These are phyloP conservation scores for Drosophila percnosoma DNA, from an alignment of 2,888 invertebrate species.

Conservation along the genomic window DNA sequence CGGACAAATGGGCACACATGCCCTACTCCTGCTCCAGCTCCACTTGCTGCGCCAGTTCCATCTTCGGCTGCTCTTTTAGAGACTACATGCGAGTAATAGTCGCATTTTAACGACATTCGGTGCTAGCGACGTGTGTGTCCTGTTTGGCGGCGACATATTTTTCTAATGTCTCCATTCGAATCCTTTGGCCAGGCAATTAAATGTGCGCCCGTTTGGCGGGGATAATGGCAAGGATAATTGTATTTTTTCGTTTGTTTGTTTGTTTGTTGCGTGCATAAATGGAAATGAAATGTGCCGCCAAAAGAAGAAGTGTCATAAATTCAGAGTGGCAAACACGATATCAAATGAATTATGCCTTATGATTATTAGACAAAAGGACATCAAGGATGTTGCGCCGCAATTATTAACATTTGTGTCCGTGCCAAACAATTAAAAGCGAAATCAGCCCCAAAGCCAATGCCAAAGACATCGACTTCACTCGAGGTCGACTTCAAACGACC, in stretches of 20 bases:
- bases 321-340: slow-evolving; percentile 64
- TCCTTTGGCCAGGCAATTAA: slow-evolving; percentile 78
- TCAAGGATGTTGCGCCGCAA: slow-evolving; percentile 64
- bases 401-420: slow-evolving; percentile 78
- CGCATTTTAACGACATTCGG: slow-evolving; percentile 64
- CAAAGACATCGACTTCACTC: slow-evolving; percentile 41
- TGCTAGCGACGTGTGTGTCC: slow-evolving; percentile 59
- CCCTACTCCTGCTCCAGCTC: slow-evolving; percentile 1
- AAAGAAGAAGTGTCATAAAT: slow-evolving; percentile 67
- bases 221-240: slow-evolving; percentile 59
- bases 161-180: slow-evolving; percentile 83
- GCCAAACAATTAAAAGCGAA: slow-evolving; percentile 69
- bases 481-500: slow-evolving; percentile 46
- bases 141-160: slow-evolving; percentile 78
- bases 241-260: slow-evolving; percentile 42
- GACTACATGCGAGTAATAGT: slow-evolving; percentile 43
- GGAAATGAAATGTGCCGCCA: slow-evolving; percentile 37
- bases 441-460: slow-evolving; percentile 45
- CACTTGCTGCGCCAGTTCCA: not conserved
- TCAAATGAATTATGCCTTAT: slow-evolving; percentile 76
- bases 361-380: slow-evolving; percentile 74
- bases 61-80: slow-evolving; percentile 1
- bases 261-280: slow-evolving; percentile 49
- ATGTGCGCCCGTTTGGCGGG: slow-evolving; percentile 44
- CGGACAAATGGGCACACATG: slow-evolving; percentile 30